Evolutionary conservation across 2,888 invertebrate species (phyloP).

Genomic region (Bellardia bayeri): DNA sequence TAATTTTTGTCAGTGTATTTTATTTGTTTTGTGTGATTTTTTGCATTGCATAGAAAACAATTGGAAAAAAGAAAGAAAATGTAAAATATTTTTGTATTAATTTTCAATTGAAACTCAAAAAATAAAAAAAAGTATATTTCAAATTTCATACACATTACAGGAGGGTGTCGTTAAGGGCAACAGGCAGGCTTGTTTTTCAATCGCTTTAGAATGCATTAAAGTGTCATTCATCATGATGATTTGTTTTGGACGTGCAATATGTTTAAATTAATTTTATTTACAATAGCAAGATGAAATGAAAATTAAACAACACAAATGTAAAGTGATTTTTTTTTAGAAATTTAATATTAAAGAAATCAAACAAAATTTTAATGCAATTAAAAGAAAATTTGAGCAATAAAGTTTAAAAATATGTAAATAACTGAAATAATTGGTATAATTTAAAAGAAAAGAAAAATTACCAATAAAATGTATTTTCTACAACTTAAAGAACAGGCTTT

Average conservation of each 20-base stretch:
- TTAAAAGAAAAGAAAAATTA: too few species aligned
- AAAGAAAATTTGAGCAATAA: too few species aligned
- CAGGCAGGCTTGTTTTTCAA: background rate
- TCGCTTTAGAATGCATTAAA: constrained; percentile 1
- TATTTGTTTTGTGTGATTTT: constrained; percentile 7
- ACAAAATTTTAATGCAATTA: too few species aligned
- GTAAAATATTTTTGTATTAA: constrained; percentile 38
- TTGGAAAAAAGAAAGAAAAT: constrained; percentile 27
- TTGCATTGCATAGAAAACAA: constrained; percentile 20
- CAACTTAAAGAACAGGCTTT: too few species aligned
- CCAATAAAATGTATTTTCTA: too few species aligned
- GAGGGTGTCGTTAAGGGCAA: too few species aligned
- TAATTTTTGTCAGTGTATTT: constrained; percentile 12
- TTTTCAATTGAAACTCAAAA: constrained; percentile 54
- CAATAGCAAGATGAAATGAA: background rate
- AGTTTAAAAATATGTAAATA: too few species aligned
- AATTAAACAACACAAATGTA: too few species aligned
- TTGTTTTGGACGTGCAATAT: constrained; percentile 43
- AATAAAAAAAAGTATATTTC: too few species aligned
- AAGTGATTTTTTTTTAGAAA: too few species aligned
- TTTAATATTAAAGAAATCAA: too few species aligned
- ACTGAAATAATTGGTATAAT: too few species aligned
- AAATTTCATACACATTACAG: background rate
- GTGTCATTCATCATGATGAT: background rate
- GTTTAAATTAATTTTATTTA: background rate